These are phyloP conservation scores for Rhinolophus sinicus DNA, from an alignment of 2,113 vertebrate genomes.

Conservation along the genomic window DNA sequence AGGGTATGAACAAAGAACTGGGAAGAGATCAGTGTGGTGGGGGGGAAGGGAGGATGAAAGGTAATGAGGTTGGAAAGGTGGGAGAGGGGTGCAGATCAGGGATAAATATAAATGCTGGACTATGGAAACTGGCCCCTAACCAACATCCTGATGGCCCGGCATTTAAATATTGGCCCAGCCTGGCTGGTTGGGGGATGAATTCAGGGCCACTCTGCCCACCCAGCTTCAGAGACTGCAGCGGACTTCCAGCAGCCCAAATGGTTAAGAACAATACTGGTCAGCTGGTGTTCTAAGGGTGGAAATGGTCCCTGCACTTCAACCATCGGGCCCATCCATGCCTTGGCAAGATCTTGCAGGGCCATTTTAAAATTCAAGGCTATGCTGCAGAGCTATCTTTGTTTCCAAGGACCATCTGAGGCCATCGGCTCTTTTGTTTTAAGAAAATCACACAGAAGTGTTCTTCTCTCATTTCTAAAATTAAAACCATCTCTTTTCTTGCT, in stretches of 20 bases:
- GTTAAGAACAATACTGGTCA: constrained; percentile 35
- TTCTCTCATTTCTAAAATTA: not conserved
- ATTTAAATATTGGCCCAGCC: not conserved
- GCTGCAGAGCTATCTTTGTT: not conserved
- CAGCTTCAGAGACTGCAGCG: not conserved
- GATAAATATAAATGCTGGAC: not conserved
- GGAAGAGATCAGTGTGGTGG: not conserved
- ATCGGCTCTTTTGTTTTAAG: constrained; percentile 38
- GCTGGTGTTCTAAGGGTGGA: not conserved
- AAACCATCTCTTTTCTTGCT: not conserved
- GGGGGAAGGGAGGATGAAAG: not conserved
- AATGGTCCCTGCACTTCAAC: not conserved
- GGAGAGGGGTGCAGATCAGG: not conserved
- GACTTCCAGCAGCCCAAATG: not conserved
- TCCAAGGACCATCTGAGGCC: not conserved
- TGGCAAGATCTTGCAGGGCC: not conserved
- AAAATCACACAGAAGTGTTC: not conserved
- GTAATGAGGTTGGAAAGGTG: not conserved
- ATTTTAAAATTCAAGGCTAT: constrained; percentile 42
- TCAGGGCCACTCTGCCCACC: not conserved
- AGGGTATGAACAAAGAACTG: not conserved
- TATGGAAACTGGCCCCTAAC: not conserved
- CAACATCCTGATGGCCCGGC: not conserved
- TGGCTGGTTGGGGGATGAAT: not conserved
- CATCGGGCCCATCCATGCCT: not conserved